phyloP scores from a whole-genome alignment of 2,113 vertebrate genomes.

The Pelvicachromis taeniatus region DNA sequence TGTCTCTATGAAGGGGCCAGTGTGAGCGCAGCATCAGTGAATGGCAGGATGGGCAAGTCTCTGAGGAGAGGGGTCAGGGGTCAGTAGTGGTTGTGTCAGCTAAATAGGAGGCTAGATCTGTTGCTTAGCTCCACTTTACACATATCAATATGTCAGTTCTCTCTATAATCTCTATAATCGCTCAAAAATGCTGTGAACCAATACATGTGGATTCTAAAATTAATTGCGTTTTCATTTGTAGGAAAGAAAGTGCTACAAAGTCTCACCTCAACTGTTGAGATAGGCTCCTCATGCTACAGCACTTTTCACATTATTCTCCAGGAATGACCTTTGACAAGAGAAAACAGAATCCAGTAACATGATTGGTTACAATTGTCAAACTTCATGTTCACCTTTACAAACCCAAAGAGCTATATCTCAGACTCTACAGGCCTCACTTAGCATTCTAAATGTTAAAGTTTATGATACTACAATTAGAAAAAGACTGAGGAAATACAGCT shows the following conservation, averaged over 20 bases:
- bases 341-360: not conserved
- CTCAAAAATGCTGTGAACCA: not conserved
- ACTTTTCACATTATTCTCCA: slow-evolving; percentile 71
- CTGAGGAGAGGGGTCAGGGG: not conserved
- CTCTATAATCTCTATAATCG: too few relatives aligned
- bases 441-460: not conserved
- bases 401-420: not conserved
- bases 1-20: not conserved
- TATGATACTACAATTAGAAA: not conserved
- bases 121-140: slow-evolving; percentile 36
- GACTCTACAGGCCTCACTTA: not conserved
- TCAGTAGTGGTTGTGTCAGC: slow-evolving; percentile 69
- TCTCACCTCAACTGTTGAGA: not conserved
- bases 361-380: too few relatives aligned
- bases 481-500: not conserved
- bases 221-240: not conserved
- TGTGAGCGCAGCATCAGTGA: not conserved
- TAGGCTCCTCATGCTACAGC: slow-evolving; percentile 23
- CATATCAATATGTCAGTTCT: slow-evolving; percentile 15
- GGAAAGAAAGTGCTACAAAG: not conserved
- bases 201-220: not conserved
- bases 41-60: not conserved
- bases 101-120: slow-evolving; percentile 15
- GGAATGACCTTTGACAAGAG: slow-evolving; percentile 54
- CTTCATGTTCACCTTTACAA: not conserved